Base-by-base conservation (phyloP, 2,797 vertebrate species). In the Strix occidentalis region DNA sequence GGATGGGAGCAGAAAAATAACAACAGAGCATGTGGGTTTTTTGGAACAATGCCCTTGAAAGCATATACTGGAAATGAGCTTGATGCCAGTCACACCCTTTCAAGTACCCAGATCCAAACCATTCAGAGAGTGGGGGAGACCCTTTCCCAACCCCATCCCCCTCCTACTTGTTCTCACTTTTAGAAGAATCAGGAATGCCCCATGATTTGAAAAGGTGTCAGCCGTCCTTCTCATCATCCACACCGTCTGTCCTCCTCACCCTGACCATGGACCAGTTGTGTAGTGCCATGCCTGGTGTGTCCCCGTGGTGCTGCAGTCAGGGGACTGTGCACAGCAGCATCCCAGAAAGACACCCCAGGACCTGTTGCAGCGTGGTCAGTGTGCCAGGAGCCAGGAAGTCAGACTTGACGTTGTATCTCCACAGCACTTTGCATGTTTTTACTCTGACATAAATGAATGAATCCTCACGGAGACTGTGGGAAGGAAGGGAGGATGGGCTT, bases 221-320 rank as follows among this genome's bases (percentile, higher is more conserved):
- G 45, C 21, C 48, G 24, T 72, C 13, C 70, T 69, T 25, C 50
- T 76, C 63, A 9, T 16, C 11, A 1, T 2, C 50, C 58, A 3
- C 18, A 12, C 28, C 51, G 2, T 1, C 41, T 39, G 45, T 43
- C 56, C 85, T 53, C 16, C 31, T 56, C 21, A 3, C 18, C 2
- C 60, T 66, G 58, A 1, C 61, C 51, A 4, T 0, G 1, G 66
- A 26, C 2, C 16, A 4, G 6, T 43, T 2, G 4, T 48, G 35
- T 0, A 16, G 2, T 61, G 75, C 84, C 58, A 0, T 9, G 31
- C 53, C 37, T 5, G n/a, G 17, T 1, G 16, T 43, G n/a, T 48
- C 69, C 82, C 29, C 1, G 0, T 2, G 53, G 57, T 87, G 75
- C 35, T 70, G 31, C 41, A 11, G 58, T 13, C 69, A 23, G 51